Evolutionary conservation across 2,888 invertebrate species (phyloP).

Genomic region (Synanthedon myopaeformis): DNA sequence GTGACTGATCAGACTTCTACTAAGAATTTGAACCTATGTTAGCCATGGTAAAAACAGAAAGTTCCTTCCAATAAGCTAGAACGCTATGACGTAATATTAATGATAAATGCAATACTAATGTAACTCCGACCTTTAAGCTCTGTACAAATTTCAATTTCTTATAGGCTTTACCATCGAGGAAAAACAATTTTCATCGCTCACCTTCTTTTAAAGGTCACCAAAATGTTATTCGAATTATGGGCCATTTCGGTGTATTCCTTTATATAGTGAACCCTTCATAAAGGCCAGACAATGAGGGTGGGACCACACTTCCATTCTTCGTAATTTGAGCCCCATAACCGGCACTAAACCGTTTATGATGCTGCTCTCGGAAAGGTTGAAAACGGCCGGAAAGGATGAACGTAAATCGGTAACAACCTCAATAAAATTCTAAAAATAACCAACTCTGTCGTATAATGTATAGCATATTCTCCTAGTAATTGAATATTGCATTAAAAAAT

Average conservation of each 20-base stretch:
- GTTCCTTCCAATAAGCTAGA: too few relatives aligned
- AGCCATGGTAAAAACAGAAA: too few relatives aligned
- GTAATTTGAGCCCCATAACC: slow-evolving; percentile 60
- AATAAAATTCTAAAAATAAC: background rate
- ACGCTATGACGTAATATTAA: too few relatives aligned
- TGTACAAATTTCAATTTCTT: too few relatives aligned
- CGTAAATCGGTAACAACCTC: slow-evolving; percentile 40
- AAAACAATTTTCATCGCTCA: background rate
- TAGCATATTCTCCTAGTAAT: too few relatives aligned
- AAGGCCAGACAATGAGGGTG: slow-evolving; percentile 57
- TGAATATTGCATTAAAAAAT: too few relatives aligned
- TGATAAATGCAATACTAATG: too few relatives aligned
- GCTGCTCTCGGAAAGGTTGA: slow-evolving; percentile 58
- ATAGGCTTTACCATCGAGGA: background rate
- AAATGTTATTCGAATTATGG: slow-evolving; percentile 59
- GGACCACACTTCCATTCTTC: slow-evolving; percentile 50
- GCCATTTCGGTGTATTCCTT: slow-evolving; percentile 53
- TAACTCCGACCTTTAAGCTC: too few relatives aligned
- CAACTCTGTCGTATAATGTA: too few relatives aligned
- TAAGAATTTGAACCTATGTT: too few relatives aligned
- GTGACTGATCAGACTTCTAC: too few relatives aligned
- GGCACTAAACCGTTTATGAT: slow-evolving; percentile 63
- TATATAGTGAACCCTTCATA: slow-evolving; percentile 54
- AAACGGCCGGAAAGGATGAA: slow-evolving; percentile 43
- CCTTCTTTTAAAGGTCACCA: slow-evolving; percentile 39